Evolutionary conservation across 2,888 invertebrate species (phyloP).

Genomic region (Drepanosiphum platanoidis): DNA sequence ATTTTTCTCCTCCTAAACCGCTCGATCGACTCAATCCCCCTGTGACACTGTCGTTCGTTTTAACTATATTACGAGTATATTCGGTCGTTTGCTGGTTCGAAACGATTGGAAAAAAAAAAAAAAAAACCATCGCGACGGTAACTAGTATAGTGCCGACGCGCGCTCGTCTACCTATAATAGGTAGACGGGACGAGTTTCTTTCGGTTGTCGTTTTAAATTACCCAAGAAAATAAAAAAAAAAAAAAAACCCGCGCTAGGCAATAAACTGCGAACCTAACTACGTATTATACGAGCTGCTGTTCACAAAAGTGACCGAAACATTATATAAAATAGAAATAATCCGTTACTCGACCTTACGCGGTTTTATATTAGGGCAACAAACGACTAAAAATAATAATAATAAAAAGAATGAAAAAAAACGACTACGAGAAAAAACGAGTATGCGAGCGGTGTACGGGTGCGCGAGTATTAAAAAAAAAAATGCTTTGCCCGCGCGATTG

Average conservation of each 20-base stretch:
- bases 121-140: too few relatives aligned
- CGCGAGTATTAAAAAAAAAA: not conserved
- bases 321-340: not conserved
- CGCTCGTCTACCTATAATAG: not conserved
- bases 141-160: not conserved
- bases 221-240: not conserved
- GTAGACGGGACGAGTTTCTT: not conserved
- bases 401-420: not conserved
- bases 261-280: conserved; percentile 12
- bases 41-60: too few relatives aligned
- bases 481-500: not conserved
- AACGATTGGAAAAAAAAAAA: too few relatives aligned
- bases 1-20: too few relatives aligned
- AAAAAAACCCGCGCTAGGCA: not conserved
- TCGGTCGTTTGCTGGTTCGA: too few relatives aligned
- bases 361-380: conserved; percentile 25
- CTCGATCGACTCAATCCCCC: too few relatives aligned
- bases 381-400: not conserved
- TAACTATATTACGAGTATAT: too few relatives aligned
- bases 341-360: conserved; percentile 49
- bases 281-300: not conserved
- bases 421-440: not conserved
- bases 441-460: not conserved
- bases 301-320: not conserved
- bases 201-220: not conserved